Evolutionary conservation across 2,888 invertebrate genomes (phyloP).

Genomic region (Eilema caniola): DNA sequence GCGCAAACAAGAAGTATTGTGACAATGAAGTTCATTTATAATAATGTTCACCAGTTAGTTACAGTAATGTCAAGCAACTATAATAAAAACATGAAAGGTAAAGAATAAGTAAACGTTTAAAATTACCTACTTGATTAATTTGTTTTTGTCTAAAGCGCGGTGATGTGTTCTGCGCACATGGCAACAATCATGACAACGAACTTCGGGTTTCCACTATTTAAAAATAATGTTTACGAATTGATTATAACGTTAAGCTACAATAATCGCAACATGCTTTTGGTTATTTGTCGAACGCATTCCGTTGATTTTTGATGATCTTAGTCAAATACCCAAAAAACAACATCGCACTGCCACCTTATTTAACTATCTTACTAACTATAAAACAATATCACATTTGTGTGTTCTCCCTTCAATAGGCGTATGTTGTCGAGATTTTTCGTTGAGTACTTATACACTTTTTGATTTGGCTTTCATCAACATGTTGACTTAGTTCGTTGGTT

Average conservation of each 20-base stretch:
- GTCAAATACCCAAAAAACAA: conserved; percentile 9
- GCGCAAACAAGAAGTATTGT: background rate
- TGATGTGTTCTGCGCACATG: conserved; percentile 10
- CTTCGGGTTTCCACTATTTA: conserved; percentile 3
- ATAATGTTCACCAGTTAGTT: conserved; percentile 1
- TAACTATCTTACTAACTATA: conserved; percentile 49
- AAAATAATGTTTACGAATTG: conserved; percentile 4
- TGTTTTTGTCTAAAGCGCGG: conserved; percentile 8
- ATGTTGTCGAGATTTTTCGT: conserved; percentile 16
- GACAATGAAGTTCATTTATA: background rate
- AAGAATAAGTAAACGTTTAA: conserved; percentile 4
- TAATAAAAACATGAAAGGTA: background rate
- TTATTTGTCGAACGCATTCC: conserved; percentile 7
- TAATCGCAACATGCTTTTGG: conserved; percentile 1
- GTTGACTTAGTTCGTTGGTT: conserved; percentile 42
- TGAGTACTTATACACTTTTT: conserved; percentile 16
- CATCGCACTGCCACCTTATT: conserved; percentile 25
- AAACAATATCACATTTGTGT: conserved; percentile 64
- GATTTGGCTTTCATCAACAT: conserved; percentile 3
- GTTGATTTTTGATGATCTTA: conserved; percentile 9
- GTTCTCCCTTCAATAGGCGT: conserved; percentile 24
- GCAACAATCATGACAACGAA: conserved; percentile 13
- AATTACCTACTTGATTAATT: conserved; percentile 17
- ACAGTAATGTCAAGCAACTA: background rate
- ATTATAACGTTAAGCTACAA: conserved; percentile 5